Conservation (phyloP, 2,888 invertebrate species). For the Drosophila aldrichi region DNA sequence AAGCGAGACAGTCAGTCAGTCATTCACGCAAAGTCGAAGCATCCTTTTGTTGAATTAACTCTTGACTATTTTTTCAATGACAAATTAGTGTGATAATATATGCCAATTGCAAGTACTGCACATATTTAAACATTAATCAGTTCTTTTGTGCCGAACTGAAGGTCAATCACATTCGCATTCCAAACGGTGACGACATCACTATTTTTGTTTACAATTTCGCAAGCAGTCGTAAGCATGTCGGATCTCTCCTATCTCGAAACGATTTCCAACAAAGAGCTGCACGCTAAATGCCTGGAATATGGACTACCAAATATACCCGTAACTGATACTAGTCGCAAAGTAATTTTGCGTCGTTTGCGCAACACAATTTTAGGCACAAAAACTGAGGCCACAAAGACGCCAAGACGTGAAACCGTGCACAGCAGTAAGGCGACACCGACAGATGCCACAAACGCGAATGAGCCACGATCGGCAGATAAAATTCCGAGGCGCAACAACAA, state of each 20-base stretch:
- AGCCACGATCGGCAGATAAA: slow-evolving; percentile 7
- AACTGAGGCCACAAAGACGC: slow-evolving; percentile 43
- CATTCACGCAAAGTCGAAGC: background rate
- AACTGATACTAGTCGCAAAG: slow-evolving; percentile 81
- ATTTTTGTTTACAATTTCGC: slow-evolving; percentile 55
- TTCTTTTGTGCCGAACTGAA: background rate
- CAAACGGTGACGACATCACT: slow-evolving; percentile 62
- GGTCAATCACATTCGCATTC: slow-evolving; percentile 21
- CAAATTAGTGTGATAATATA: background rate
- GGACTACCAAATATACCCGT: slow-evolving; percentile 84
- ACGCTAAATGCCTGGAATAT: slow-evolving; percentile 75
- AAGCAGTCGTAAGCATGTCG: slow-evolving; percentile 52
- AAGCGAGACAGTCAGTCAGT: background rate
- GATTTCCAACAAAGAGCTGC: slow-evolving; percentile 79
- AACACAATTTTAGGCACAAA: slow-evolving; percentile 66
- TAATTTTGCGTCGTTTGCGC: slow-evolving; percentile 78
- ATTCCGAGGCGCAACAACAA: slow-evolving; percentile 23
- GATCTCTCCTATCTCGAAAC: slow-evolving; percentile 70
- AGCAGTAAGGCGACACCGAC: slow-evolving; percentile 62
- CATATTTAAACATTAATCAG: background rate
- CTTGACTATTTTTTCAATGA: background rate
- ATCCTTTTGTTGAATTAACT: background rate
- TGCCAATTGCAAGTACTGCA: background rate
- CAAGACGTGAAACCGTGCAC: slow-evolving; percentile 81
- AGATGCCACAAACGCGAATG: slow-evolving; percentile 35